Evolutionary conservation across 2,113 vertebrate genomes (phyloP).

Genomic region (Apodemus sylvaticus): DNA sequence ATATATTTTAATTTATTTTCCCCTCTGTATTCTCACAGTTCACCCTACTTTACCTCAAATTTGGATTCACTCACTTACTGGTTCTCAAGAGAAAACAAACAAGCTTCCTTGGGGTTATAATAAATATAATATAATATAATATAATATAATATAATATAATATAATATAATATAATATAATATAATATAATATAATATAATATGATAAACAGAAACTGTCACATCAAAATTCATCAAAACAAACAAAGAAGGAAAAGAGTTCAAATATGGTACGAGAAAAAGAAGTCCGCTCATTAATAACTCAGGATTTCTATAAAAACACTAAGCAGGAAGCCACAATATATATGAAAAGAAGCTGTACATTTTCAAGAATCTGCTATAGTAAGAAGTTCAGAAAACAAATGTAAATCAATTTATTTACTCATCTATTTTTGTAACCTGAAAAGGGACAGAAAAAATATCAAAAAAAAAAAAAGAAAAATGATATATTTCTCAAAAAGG

Average conservation of each 20-base stretch:
- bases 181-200: not conserved
- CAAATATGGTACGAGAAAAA: too few relatives aligned
- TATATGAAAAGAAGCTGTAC: not conserved
- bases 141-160: not conserved
- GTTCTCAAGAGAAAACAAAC: not conserved
- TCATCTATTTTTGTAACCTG: not conserved
- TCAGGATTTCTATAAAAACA: not conserved
- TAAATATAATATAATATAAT: not conserved
- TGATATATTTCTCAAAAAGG: not conserved
- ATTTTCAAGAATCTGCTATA: not conserved
- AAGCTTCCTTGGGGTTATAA: not conserved
- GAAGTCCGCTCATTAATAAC: accelerated
- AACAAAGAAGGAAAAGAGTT: not conserved
- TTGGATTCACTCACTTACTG: not conserved
- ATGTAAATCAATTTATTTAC: not conserved
- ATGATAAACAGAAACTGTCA: not conserved
- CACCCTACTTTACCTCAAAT: too few relatives aligned
- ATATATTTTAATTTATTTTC: not conserved
- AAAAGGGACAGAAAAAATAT: not conserved
- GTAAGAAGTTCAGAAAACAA: not conserved
- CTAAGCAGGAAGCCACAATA: not conserved
- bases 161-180: not conserved
- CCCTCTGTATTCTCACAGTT: not conserved
- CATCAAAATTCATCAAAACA: not conserved
- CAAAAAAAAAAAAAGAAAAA: not conserved